Evolutionary conservation across 2,113 vertebrate species (phyloP).

Genomic region (Oncorhynchus kisutch): DNA sequence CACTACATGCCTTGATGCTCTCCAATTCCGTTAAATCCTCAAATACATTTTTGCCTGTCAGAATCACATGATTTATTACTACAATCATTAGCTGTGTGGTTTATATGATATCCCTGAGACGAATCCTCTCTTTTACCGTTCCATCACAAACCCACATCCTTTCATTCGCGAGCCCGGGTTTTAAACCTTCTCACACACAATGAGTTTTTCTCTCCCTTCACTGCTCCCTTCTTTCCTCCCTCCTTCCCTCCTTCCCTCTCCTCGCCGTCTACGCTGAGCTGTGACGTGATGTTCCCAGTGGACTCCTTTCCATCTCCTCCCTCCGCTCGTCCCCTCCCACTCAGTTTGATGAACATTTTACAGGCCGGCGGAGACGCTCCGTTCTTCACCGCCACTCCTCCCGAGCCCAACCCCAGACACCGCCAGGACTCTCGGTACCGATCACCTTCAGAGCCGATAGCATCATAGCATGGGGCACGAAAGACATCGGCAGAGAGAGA

Average conservation of each 20-base stretch:
- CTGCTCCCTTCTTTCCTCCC: neutral
- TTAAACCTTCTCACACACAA: conserved; percentile 34
- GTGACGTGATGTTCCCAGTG: conserved; percentile 47
- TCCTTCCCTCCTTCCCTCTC: neutral
- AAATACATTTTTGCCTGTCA: conserved; percentile 10
- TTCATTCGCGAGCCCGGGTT: conserved; percentile 21
- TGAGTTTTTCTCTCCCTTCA: conserved; percentile 5
- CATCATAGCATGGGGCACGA: conserved; percentile 34
- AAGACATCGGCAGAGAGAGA: neutral
- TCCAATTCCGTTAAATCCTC: neutral
- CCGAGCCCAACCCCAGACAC: conserved; percentile 51
- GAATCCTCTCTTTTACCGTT: neutral
- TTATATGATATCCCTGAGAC: neutral
- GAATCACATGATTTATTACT: neutral
- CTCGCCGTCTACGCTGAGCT: conserved; percentile 42
- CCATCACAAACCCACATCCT: neutral
- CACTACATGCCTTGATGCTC: neutral
- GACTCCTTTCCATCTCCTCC: conserved; percentile 51
- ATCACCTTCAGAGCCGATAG: conserved; percentile 57
- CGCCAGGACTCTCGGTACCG: conserved; percentile 55
- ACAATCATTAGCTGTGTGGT: neutral
- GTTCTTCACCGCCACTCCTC: conserved; percentile 42
- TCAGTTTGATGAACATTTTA: conserved; percentile 72
- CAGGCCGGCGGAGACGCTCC: conserved; percentile 65
- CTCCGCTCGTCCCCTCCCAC: conserved; percentile 33